Conservation (phyloP, 2,797 vertebrate species). For the Rhabdomys pumilio region DNA sequence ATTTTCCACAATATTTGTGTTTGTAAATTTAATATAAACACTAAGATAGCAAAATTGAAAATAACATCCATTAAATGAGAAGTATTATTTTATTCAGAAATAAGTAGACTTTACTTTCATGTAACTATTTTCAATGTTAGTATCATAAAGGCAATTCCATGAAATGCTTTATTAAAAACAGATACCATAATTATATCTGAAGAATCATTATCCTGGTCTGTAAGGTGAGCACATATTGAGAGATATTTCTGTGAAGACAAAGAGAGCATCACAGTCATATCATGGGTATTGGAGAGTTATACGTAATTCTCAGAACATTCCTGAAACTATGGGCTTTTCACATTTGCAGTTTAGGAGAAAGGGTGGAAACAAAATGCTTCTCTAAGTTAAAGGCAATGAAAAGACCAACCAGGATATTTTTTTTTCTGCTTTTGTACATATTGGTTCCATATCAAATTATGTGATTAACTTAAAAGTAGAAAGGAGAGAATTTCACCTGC, state of each 20-base stretch:
- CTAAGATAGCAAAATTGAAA: slow-evolving; percentile 29
- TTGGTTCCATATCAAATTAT: background rate
- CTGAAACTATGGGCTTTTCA: background rate
- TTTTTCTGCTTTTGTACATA: background rate
- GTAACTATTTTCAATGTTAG: background rate
- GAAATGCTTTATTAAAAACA: background rate
- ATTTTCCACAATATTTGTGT: background rate
- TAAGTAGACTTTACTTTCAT: background rate
- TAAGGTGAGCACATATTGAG: background rate
- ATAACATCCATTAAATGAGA: background rate
- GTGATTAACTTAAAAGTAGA: slow-evolving; percentile 8
- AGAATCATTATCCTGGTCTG: background rate
- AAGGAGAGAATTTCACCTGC: background rate
- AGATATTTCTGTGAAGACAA: background rate
- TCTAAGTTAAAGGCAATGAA: background rate
- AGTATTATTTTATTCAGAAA: slow-evolving; percentile 3
- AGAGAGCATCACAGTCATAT: background rate
- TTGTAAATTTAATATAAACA: slow-evolving; percentile 37
- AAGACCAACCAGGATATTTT: background rate
- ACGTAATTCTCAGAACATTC: background rate
- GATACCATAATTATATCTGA: background rate
- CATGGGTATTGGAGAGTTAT: background rate
- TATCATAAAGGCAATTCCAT: background rate
- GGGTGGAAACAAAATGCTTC: background rate
- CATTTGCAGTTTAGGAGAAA: background rate